Base-by-base conservation (phyloP, 2,888 invertebrate species). In the Agrotis exclamationis region DNA sequence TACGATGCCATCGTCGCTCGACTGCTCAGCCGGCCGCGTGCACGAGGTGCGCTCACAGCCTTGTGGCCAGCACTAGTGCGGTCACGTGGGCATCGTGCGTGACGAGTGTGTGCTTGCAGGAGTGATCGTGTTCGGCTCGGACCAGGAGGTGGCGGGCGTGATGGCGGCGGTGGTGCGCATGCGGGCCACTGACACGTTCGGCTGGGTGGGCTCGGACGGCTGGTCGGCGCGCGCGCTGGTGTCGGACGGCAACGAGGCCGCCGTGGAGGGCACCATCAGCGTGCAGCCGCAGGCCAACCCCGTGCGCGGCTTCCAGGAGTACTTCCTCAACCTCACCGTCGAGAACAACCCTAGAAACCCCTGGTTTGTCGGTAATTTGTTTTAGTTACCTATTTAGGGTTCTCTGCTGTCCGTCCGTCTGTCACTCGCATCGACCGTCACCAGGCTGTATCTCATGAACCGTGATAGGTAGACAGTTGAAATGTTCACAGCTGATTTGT, bases 181-280 rank as follows among this genome's bases (percentile, higher is more conserved):
- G 85, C 98, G 98, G 90, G 98, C 98, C 50, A 98, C 99, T 0
- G 98, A 98, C 53, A 97, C 97, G 64, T 99, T 99, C 94, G 98
- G 98, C 59, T 99, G 99, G 99, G 99, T 99, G 66, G 99, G 99
- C 3, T 99, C 99, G 47, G 99, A 99, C 92, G 99, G 99, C 2
- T 99, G 99, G 99, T 98, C 98, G 87, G 99, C 99, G 24, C 96
- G 99, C 66, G 97, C 98, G 76, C 96, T 98, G 68, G 99, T 99
- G 39, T 98, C 98, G 4, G 98, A 98, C 87, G 98, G 98, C 79
- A 98, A 98, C 93, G 99, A 99, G 93, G 97, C 97, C 3, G 98
- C 99, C 96, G 97, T 97, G 76, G 95, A 95, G 89, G 96, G 95
- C 79, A 99, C 99, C 3, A 96, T 99, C 77, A 99, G 99, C 24